Percentiles rank a stretch among this genome's conserved stretches.
Conservation (phyloP, 2,888 invertebrate genomes). For the Miltochrista miniata region DNA sequence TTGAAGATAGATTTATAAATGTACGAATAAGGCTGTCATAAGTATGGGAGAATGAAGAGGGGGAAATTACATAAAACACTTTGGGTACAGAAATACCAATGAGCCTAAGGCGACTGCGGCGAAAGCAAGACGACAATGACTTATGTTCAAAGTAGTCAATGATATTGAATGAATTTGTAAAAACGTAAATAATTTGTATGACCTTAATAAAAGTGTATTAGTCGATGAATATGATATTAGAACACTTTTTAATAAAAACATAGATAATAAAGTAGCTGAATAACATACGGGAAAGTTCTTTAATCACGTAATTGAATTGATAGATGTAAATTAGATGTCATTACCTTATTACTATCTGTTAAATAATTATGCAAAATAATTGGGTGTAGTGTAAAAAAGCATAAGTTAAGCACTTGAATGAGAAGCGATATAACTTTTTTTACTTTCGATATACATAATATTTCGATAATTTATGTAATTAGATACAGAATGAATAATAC, state of each 20-base stretch:
- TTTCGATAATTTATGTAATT: too few species aligned
- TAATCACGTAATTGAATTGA: not conserved
- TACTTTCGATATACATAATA: too few species aligned
- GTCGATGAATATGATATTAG: constrained; percentile 7
- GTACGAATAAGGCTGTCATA: constrained; percentile 23
- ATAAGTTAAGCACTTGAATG: too few species aligned
- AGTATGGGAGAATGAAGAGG: constrained; percentile 49
- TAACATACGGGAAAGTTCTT: not conserved
- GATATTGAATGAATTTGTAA: constrained; percentile 36
- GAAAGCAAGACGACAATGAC: constrained; percentile 64
- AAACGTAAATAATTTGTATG: constrained; percentile 23
- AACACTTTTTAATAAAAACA: not conserved
- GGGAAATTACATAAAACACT: constrained; percentile 71
- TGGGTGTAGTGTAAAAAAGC: not conserved
- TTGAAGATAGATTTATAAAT: constrained; percentile 8
- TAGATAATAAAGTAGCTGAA: not conserved
- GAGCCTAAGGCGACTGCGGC: constrained; percentile 64
- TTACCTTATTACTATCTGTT: not conserved
- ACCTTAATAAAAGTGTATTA: too few species aligned
- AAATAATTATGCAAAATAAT: not conserved
- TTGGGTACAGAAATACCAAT: constrained; percentile 61
- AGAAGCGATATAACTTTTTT: too few species aligned
- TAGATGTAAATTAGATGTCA: not conserved
- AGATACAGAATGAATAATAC: too few species aligned
- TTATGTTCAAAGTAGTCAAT: constrained; percentile 48